Evolutionary conservation across 2,797 vertebrate species (phyloP).

Genomic region (Odontamblyopus rebecca): DNA sequence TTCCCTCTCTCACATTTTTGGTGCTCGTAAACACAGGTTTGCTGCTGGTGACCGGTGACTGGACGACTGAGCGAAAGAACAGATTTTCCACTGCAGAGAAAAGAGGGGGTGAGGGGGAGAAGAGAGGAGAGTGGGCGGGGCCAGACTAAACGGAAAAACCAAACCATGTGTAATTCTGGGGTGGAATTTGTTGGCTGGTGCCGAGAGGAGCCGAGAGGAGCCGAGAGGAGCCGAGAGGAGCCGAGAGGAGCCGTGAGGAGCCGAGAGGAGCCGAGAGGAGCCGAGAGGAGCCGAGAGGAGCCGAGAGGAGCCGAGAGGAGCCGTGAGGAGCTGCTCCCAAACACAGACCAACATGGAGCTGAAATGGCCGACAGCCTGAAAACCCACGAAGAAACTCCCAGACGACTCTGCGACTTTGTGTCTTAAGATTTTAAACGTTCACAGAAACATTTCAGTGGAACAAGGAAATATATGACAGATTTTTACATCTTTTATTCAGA

Average conservation of each 20-base stretch:
- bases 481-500: no score
- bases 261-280: no score
- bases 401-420: no score
- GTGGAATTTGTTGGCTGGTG: constrained; percentile 80
- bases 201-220: constrained; percentile 22
- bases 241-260: no score
- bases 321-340: neutral
- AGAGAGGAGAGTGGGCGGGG: constrained; percentile 57
- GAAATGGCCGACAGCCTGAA: neutral
- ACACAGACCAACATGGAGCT: neutral
- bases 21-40: neutral
- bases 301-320: no score
- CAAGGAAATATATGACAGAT: no score
- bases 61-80: neutral
- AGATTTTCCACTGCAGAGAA: constrained; percentile 77
- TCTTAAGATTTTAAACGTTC: no score
- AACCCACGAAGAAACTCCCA: no score
- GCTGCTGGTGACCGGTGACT: no score
- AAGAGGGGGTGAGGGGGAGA: neutral
- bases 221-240: no score
- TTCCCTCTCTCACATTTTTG: neutral
- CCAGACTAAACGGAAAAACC: constrained; percentile 74
- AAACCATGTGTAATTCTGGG: constrained; percentile 72
- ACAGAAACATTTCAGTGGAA: no score
- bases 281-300: no score